Conservation (phyloP, 2,113 vertebrate species). For the Halichoeres trimaculatus region DNA sequence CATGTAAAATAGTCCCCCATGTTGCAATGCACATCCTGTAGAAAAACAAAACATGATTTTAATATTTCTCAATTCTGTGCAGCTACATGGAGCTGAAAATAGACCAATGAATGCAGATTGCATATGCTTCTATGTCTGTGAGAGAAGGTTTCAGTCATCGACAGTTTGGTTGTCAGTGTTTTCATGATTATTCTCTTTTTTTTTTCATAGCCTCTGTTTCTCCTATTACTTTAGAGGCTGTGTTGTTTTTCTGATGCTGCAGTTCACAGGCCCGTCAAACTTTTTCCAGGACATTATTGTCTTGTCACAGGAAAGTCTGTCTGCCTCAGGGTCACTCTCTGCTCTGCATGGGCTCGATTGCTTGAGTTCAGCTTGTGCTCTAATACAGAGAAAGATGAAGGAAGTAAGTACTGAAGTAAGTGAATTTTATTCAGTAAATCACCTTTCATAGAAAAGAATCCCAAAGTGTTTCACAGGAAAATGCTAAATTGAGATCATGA, state of each 20-base stretch:
- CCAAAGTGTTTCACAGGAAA: too few relatives aligned
- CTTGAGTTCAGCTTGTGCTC: neutral
- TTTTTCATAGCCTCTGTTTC: fast-evolving
- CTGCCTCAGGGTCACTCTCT: constrained; percentile 6
- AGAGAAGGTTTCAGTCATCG: too few relatives aligned
- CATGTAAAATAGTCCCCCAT: neutral
- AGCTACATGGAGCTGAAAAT: too few relatives aligned
- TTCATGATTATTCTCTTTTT: constrained; percentile 4
- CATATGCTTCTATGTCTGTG: neutral
- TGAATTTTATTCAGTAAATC: too few relatives aligned
- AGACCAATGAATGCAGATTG: neutral
- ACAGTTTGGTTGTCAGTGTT: too few relatives aligned
- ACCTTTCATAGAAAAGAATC: too few relatives aligned
- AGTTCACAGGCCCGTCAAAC: neutral
- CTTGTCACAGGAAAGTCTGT: constrained; percentile 21
- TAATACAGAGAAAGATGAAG: neutral
- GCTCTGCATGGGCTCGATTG: neutral
- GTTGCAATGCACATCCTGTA: neutral
- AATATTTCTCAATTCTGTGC: too few relatives aligned
- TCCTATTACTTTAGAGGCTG: fast-evolving
- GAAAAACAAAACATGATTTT: neutral
- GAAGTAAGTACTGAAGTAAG: too few relatives aligned
- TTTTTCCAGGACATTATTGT: constrained; percentile 19
- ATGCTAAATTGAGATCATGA: too few relatives aligned
- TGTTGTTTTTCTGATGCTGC: neutral